phyloP scores from a whole-genome alignment of 2,888 invertebrate genomes.

The Yponomeuta cagnagella region DNA sequence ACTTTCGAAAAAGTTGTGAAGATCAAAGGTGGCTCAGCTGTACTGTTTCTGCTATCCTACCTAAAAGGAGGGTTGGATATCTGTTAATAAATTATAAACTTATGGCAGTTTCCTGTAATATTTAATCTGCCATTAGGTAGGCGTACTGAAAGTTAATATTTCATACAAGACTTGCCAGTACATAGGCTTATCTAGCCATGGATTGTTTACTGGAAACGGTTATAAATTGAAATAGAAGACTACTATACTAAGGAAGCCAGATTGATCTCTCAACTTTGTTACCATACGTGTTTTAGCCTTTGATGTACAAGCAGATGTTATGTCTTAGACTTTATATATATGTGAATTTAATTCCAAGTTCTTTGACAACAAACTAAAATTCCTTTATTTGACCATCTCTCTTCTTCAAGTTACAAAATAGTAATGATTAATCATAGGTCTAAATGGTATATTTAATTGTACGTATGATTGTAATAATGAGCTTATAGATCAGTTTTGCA shows the following conservation, averaged over 20 bases:
- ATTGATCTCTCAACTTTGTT: not conserved
- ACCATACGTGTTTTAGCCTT: not conserved
- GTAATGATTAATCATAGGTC: constrained; percentile 7
- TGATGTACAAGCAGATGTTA: not conserved
- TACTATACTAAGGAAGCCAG: not conserved
- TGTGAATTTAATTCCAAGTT: constrained; percentile 19
- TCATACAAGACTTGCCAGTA: too few relatives aligned
- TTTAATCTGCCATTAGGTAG: too few relatives aligned
- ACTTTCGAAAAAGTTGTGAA: too few relatives aligned
- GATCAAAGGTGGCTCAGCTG: too few relatives aligned
- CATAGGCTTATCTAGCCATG: too few relatives aligned
- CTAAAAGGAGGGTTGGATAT: too few relatives aligned
- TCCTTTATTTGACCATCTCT: constrained; percentile 20
- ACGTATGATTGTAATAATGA: not conserved
- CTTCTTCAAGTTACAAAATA: constrained; percentile 12
- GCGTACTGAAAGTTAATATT: too few relatives aligned
- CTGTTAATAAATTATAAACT: too few relatives aligned
- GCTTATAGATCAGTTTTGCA: constrained; percentile 8
- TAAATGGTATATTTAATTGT: constrained; percentile 15
- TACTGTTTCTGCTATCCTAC: too few relatives aligned
- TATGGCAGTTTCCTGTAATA: too few relatives aligned
- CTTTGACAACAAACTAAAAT: constrained; percentile 21
- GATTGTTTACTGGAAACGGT: not conserved
- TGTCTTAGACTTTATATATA: not conserved
- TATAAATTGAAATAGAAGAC: constrained; percentile 16